Base-by-base conservation (phyloP, 2,113 vertebrate genomes). In the Cyprinodon variegatus region DNA sequence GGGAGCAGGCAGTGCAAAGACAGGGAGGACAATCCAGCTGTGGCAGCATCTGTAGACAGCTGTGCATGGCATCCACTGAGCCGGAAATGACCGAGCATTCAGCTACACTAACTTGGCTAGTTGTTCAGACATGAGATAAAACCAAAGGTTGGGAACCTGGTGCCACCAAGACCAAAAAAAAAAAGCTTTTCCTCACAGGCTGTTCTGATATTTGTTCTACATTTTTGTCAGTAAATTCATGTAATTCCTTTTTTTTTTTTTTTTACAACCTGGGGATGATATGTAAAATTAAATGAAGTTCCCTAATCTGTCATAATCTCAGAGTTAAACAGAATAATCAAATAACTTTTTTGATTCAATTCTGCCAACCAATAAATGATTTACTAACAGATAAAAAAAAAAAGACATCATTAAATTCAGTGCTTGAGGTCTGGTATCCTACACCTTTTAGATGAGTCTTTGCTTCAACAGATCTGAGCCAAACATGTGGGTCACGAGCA, bases 21-120 rank as follows among this genome's bases (percentile, higher is more conserved):
- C 50, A 75, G 46, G 59, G 61, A 29, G 70, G 62, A 57, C 53
- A 59, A 65, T 82, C 68, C 72, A 72, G 64, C 37, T 69, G 59
- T 11, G 38, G 70, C 70, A 65, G 60, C 45, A 70, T 65, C 67
- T 45, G 67, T 17, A 60, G 40, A 68, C 67, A 80, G 68, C 46
- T 84, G 67, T 80, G 84, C 66, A 69, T 45, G 39, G 39, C 86
- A 88, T 90, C 81, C 84, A 84, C 57, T 73, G 29, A 12, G 41
- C 69, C 43, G n/a, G 65, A 48, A 71, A 45, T 62, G 61, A 61
- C 15, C 20, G 38, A 72, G 60, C 72, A 85, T 81, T 80, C 76
- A 81, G 74, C 45, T 65, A 22, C 29, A 63, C 68, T 70, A 48
- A 68, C 13, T 67, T 65, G 45, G 61, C 3, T 41, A 12, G 65